Conservation (phyloP, 23 tunicate species). For the Ciona savignyi region DNA sequence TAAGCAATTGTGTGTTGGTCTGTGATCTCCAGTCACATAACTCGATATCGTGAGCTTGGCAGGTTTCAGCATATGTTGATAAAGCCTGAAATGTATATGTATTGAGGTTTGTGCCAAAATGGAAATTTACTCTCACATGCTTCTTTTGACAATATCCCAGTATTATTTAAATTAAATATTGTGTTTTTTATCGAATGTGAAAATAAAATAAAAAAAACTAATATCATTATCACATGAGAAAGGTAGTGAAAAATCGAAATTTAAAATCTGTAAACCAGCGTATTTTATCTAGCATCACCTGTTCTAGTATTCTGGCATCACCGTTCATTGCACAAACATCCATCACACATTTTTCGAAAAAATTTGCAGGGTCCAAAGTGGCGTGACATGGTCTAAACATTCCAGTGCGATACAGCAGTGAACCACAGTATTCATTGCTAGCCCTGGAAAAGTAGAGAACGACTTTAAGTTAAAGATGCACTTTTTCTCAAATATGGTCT, state of each 20-base stretch:
- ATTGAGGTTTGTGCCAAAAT: no score
- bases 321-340: conserved; percentile 85
- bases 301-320: conserved; percentile 13
- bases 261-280: not conserved
- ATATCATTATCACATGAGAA: not conserved
- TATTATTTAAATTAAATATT: no score
- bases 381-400: conserved; percentile 34
- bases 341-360: conserved; percentile 46
- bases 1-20: not conserved
- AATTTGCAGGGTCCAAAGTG: conserved; percentile 14
- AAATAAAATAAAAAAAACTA: not conserved
- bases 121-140: no score
- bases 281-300: no score
- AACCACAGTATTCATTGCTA: conserved; percentile 33
- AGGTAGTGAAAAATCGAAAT: not conserved
- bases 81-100: no score
- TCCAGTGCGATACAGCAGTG: conserved; percentile 20
- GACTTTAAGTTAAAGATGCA: no score
- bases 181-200: not conserved
- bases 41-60: conserved; percentile 21
- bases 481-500: no score
- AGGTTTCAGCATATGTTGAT: conserved; percentile 34
- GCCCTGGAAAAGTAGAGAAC: conserved; percentile 38
- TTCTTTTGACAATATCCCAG: no score
- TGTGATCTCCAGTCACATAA: conserved; percentile 60